A percentile compares a stretch with the other conserved stretches of the same genome.
phyloP scores from a whole-genome alignment of 2,888 invertebrate species.

The Melanostoma mellinum region DNA sequence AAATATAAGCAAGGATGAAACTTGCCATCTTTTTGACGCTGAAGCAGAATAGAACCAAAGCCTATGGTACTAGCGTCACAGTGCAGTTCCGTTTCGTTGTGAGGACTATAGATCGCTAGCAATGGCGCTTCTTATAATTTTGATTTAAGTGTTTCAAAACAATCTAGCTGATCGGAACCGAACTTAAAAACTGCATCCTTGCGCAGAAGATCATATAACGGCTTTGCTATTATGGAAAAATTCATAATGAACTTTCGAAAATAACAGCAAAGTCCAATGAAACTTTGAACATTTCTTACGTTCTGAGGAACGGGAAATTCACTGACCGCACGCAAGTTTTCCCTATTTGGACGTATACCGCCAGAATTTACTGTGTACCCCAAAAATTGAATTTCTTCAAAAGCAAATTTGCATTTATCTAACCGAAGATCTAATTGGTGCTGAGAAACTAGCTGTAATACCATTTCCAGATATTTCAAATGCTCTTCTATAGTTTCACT shows the following conservation, averaged over 20 bases:
- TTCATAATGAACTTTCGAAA: neutral
- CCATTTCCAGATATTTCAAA: conserved; percentile 1
- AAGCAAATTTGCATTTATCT: conserved; percentile 66
- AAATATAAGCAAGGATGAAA: conserved; percentile 76
- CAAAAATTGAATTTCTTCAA: conserved; percentile 56
- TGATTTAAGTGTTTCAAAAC: conserved; percentile 6
- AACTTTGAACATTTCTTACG: neutral
- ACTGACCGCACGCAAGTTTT: no score
- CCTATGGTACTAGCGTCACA: neutral
- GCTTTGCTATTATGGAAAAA: conserved; percentile 11
- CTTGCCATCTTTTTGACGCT: conserved; percentile 67
- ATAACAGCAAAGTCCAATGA: neutral
- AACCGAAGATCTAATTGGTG: conserved; percentile 7
- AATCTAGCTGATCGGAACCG: neutral
- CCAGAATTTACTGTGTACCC: conserved; percentile 25
- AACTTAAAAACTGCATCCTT: conserved; percentile 5
- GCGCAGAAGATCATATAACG: conserved; percentile 8
- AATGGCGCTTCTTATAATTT: neutral
- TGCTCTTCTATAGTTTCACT: conserved; percentile 16
- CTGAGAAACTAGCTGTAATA: conserved; percentile 16
- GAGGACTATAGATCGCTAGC: neutral
- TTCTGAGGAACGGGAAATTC: neutral
- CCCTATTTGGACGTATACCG: conserved; percentile 12
- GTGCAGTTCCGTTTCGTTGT: neutral
- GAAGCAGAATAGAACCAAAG: conserved; percentile 18